phyloP scores from a whole-genome alignment of 2,113 vertebrate species.

The Ornithorhynchus anatinus region DNA sequence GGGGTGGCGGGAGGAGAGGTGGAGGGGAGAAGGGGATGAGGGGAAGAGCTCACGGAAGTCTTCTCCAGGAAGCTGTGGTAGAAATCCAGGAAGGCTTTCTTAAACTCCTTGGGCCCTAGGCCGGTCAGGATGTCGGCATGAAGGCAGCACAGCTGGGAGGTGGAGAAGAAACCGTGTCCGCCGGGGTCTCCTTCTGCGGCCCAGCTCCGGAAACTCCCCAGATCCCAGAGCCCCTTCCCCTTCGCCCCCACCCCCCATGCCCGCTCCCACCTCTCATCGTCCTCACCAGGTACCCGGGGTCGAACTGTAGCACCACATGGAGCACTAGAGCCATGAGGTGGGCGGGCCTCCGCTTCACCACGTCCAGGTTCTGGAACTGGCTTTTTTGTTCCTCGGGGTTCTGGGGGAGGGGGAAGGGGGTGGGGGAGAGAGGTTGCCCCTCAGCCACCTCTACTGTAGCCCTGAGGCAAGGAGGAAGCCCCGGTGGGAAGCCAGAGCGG shows the following conservation, averaged over 20 bases:
- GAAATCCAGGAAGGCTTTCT: conserved; percentile 87
- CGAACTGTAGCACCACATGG: conserved; percentile 89
- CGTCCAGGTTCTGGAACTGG: conserved; percentile 79
- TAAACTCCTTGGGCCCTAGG: conserved; percentile 83
- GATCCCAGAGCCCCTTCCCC: not conserved
- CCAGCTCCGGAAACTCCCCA: not conserved
- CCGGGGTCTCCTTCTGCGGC: not conserved
- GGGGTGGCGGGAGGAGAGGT: not conserved
- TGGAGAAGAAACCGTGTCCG: not conserved
- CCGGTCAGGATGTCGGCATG: conserved; percentile 81
- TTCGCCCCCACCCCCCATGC: not conserved
- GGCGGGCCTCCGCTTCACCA: conserved; percentile 75
- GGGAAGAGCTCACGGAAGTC: conserved; percentile 76
- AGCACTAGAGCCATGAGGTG: conserved; percentile 87
- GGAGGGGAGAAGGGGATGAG: not conserved
- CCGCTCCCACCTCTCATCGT: rapidly evolving
- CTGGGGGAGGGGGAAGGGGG: conserved; percentile 46
- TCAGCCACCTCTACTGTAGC: too few species aligned
- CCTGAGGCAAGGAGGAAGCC: too few species aligned
- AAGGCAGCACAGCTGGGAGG: conserved; percentile 83
- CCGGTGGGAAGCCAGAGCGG: not conserved
- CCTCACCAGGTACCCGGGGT: conserved; percentile 83
- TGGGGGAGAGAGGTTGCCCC: not conserved
- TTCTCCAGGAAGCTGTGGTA: conserved; percentile 87
- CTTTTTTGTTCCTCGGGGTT: conserved; percentile 73